These are phyloP conservation scores for Mythimna vitellina DNA, from an alignment of 2,888 invertebrate genomes.

Conservation along the genomic window DNA sequence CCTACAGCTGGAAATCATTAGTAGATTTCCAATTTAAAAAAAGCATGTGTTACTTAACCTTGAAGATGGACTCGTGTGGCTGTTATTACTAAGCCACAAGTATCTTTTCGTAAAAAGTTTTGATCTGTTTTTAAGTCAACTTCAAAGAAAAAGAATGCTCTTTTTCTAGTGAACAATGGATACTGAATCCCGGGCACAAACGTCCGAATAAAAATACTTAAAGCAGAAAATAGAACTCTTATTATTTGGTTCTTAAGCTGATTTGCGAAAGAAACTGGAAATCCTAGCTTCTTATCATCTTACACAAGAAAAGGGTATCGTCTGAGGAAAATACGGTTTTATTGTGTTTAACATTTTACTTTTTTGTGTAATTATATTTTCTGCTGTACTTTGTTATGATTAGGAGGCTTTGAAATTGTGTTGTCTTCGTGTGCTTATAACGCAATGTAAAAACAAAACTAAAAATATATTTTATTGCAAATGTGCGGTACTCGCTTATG, in stretches of 20 bases:
- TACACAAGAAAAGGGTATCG: constrained; percentile 43
- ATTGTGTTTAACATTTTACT: constrained; percentile 33
- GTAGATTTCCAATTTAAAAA: no score
- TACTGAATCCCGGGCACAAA: not conserved
- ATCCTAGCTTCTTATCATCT: constrained; percentile 33
- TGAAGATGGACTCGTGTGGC: no score
- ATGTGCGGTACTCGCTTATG: no score
- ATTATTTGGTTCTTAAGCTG: constrained; percentile 46
- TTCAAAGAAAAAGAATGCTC: not conserved
- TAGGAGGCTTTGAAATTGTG: not conserved
- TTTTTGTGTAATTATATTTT: constrained; percentile 33
- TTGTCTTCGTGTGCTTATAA: not conserved
- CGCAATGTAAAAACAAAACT: no score
- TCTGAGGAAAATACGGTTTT: constrained; percentile 37
- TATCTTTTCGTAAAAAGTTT: not conserved
- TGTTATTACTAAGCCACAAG: no score
- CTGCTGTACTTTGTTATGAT: constrained; percentile 5
- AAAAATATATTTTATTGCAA: no score
- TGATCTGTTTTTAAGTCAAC: not conserved
- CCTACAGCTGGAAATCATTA: no score
- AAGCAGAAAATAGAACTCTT: not conserved
- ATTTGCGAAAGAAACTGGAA: constrained; percentile 34
- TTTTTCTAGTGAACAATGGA: not conserved
- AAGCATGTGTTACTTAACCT: no score
- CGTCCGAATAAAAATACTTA: not conserved